Percentiles rank a stretch among this genome's conserved stretches.
Conservation (phyloP, 92 coral and sea anemone species). For the Galaxea fascicularis region DNA sequence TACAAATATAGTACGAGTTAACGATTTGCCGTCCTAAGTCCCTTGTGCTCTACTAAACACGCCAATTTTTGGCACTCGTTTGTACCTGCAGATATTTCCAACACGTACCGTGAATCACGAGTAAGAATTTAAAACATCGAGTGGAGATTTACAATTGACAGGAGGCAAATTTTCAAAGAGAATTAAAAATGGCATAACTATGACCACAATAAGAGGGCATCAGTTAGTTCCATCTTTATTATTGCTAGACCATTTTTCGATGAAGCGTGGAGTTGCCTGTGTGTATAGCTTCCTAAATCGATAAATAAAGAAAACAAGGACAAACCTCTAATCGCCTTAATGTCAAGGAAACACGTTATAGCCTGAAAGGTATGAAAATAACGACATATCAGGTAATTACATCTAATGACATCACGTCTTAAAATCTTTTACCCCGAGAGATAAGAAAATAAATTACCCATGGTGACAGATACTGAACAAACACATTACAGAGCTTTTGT, state of each 20-base stretch:
- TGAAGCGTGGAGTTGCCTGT: conserved; percentile 5
- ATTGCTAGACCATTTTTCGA: neutral
- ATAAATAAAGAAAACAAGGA: conserved; percentile 52
- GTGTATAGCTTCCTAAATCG: conserved; percentile 35
- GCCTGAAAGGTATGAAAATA: conserved; percentile 72
- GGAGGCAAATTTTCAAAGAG: conserved; percentile 13
- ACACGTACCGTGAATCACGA: neutral
- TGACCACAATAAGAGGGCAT: neutral
- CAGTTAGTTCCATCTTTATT: neutral
- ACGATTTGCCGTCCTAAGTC: conserved; percentile 20
- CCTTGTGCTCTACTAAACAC: conserved; percentile 15
- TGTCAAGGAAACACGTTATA: conserved; percentile 65
- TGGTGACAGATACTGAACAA: conserved; percentile 95
- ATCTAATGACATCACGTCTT: conserved; percentile 83
- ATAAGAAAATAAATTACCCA: conserved; percentile 83
- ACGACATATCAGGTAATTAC: conserved; percentile 81
- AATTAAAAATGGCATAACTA: conserved; percentile 3
- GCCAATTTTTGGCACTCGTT: conserved; percentile 12
- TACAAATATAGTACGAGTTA: conserved; percentile 30
- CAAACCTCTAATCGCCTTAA: conserved; percentile 51
- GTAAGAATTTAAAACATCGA: conserved; percentile 8
- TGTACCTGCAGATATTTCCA: neutral
- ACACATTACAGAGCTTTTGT: conserved; percentile 88
- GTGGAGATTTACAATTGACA: conserved; percentile 22
- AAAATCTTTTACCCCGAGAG: conserved; percentile 66